These are phyloP conservation scores for Maconellicoccus hirsutus DNA, from an alignment of 1,140 invertebrate genomes.

Conservation along the genomic window DNA sequence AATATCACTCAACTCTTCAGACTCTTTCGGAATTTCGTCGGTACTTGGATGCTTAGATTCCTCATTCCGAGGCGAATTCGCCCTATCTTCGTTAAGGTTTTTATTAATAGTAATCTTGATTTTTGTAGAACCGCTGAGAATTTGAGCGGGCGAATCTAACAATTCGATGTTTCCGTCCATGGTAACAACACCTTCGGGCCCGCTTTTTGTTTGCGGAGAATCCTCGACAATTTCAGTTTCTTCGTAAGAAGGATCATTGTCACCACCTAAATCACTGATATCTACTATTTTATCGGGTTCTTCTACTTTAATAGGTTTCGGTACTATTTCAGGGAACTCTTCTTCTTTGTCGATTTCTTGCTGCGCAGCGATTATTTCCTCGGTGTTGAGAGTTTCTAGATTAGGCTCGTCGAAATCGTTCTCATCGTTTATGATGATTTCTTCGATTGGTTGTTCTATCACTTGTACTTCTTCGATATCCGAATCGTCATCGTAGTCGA, in stretches of 20 bases:
- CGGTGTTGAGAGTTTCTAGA: conserved; percentile 32
- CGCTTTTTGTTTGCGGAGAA: not conserved
- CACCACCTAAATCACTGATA: conserved; percentile 11
- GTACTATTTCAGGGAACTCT: not conserved
- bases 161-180: conserved; percentile 61
- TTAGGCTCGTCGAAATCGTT: conserved; percentile 28
- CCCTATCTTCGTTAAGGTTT: not conserved
- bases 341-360: conserved; percentile 25
- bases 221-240: conserved; percentile 17
- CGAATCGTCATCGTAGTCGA: conserved; percentile 15
- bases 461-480: not conserved
- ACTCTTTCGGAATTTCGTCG: conserved; percentile 34
- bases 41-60: not conserved
- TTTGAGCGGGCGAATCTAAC: conserved; percentile 40
- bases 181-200: conserved; percentile 36
- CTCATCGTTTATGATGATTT: conserved; percentile 36
- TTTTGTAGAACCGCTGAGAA: conserved; percentile 42
- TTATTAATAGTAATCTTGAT: conserved; percentile 45
- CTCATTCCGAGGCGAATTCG: not conserved
- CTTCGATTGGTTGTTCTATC: conserved; percentile 31
- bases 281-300: conserved; percentile 31
- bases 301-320: conserved; percentile 30
- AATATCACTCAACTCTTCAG: conserved; percentile 39
- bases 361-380: conserved; percentile 13
- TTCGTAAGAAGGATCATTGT: conserved; percentile 33